Evolutionary conservation across 2,113 vertebrate genomes (phyloP).

Genomic region (Corvus hawaiiensis): DNA sequence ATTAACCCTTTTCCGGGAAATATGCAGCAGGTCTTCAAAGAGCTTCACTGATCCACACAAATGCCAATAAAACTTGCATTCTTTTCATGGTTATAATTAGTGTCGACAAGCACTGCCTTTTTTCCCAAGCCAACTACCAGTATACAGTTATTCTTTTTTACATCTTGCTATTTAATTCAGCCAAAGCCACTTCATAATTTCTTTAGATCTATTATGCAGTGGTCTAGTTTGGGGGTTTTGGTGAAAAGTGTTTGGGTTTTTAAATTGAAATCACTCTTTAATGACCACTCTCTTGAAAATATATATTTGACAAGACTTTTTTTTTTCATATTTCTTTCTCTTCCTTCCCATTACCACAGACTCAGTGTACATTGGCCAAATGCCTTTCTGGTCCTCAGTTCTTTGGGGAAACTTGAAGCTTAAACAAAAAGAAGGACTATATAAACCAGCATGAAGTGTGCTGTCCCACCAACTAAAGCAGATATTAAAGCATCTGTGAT

Average conservation of each 20-base stretch:
- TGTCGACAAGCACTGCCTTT: not conserved
- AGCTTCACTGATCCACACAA: not conserved
- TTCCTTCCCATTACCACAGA: not conserved
- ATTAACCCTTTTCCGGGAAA: not conserved
- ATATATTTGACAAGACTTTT: not conserved
- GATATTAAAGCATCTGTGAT: not conserved
- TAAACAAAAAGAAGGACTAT: not conserved
- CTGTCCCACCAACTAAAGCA: not conserved
- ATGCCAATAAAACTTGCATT: not conserved
- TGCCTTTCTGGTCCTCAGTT: not conserved
- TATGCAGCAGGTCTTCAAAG: not conserved
- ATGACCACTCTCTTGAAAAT: not conserved
- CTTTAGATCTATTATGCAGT: not conserved
- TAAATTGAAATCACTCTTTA: not conserved
- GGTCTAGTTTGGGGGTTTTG: not conserved
- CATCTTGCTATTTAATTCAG: not conserved
- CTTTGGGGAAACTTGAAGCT: not conserved
- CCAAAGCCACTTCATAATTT: not conserved
- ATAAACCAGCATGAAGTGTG: not conserved
- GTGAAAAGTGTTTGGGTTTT: not conserved
- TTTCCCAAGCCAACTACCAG: not conserved
- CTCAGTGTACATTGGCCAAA: not conserved
- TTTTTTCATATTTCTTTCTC: not conserved
- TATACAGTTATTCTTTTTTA: not conserved
- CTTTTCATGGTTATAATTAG: not conserved